Percentiles rank a stretch among this genome's conserved stretches.
phyloP scores from a whole-genome alignment of 2,113 vertebrate species.

The Candoia aspera region DNA sequence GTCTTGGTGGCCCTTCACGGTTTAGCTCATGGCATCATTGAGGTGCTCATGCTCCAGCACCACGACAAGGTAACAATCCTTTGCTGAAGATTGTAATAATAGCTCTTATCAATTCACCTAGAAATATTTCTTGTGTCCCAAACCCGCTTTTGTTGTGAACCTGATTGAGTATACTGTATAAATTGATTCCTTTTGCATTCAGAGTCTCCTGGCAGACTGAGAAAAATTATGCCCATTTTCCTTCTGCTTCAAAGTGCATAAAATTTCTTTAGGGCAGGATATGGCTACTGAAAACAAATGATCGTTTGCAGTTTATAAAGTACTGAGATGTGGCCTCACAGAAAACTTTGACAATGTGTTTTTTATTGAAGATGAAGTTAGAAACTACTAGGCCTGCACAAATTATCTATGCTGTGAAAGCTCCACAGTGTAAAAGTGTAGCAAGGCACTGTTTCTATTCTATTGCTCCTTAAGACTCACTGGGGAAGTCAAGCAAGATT shows the following conservation, averaged over 20 bases:
- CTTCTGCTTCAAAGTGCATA: not conserved
- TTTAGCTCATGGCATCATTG: too few species aligned
- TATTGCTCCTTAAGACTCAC: not conserved
- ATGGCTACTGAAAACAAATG: slow-evolving; percentile 27
- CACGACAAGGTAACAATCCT: too few species aligned
- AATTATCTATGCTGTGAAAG: not conserved
- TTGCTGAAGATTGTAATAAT: too few species aligned
- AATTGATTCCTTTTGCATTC: slow-evolving; percentile 31
- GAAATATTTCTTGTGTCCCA: slow-evolving; percentile 27
- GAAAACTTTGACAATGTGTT: not conserved
- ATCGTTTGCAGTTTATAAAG: slow-evolving; percentile 27
- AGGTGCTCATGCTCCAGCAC: too few species aligned
- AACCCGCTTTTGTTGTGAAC: slow-evolving; percentile 25
- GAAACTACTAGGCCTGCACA: not conserved
- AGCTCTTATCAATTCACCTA: slow-evolving; percentile 12
- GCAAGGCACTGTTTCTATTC: not conserved
- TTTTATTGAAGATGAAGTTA: slow-evolving; percentile 2
- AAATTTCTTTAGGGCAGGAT: slow-evolving; percentile 24
- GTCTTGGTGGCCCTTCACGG: too few species aligned
- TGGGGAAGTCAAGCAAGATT: not conserved
- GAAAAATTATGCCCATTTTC: slow-evolving; percentile 10
- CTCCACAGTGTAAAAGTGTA: not conserved
- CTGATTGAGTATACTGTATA: slow-evolving; percentile 22
- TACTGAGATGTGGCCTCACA: not conserved
- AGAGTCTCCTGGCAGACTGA: slow-evolving; percentile 19